phyloP scores from a whole-genome alignment of 1,140 invertebrate genomes.

The Piezodorus guildinii region DNA sequence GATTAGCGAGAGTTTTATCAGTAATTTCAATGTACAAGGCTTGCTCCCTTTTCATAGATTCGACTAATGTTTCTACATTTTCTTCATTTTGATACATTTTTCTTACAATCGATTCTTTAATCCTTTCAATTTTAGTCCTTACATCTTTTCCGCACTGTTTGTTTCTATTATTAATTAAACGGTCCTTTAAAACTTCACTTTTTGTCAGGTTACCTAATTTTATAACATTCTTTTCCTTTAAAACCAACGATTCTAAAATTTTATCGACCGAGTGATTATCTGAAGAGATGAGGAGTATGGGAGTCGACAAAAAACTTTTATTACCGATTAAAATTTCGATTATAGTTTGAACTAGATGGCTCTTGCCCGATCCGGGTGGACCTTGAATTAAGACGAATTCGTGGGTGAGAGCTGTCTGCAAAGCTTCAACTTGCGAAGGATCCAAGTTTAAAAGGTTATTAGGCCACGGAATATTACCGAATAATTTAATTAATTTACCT shows the following conservation, averaged over 20 bases:
- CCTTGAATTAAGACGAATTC: constrained; percentile 67
- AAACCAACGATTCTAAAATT: constrained; percentile 60
- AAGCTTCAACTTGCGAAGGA: constrained; percentile 41
- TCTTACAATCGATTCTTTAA: not conserved
- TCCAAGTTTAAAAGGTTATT: not conserved
- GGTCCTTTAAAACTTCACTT: constrained; percentile 37
- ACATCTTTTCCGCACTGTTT: not conserved
- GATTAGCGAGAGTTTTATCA: not conserved
- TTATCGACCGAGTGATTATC: constrained; percentile 84
- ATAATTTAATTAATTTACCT: not conserved
- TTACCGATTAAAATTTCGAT: constrained; percentile 46
- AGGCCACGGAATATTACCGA: not conserved
- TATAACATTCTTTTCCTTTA: constrained; percentile 44
- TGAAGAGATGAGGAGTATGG: constrained; percentile 68
- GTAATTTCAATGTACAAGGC: not conserved
- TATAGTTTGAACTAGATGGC: constrained; percentile 57
- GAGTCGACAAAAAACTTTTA: constrained; percentile 30
- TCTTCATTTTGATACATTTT: not conserved
- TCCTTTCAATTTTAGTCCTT: not conserved
- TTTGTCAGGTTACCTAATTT: constrained; percentile 61
- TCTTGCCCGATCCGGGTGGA: constrained; percentile 71
- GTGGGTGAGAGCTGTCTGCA: constrained; percentile 43
- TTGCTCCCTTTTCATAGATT: not conserved
- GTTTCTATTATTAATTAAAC: too few species aligned
- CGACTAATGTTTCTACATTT: not conserved